Evolutionary conservation across 2,888 invertebrate species (phyloP).

Genomic region (Cosmopolites sordidus): DNA sequence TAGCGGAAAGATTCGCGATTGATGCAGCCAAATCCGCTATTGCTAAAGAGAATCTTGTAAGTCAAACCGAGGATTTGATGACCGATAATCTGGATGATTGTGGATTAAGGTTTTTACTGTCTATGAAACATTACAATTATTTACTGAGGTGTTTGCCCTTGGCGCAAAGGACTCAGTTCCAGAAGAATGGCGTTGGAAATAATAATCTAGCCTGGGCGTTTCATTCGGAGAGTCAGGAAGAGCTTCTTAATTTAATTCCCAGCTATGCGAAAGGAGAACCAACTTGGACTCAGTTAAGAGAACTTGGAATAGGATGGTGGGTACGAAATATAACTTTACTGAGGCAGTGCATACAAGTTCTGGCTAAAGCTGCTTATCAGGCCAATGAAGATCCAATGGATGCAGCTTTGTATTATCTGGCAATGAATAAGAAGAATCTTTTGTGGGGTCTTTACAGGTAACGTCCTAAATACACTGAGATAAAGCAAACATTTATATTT

Average conservation of each 20-base stretch:
- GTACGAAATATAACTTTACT: conserved; percentile 78
- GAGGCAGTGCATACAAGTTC: conserved; percentile 80
- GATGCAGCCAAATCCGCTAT: conserved; percentile 64
- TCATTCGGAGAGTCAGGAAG: conserved; percentile 97
- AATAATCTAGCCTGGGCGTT: conserved; percentile 98
- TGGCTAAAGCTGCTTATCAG: conserved; percentile 93
- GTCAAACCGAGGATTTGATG: conserved; percentile 54
- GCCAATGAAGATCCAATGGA: conserved; percentile 92
- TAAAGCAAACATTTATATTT: background rate
- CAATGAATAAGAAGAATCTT: conserved; percentile 96
- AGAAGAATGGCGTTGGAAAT: conserved; percentile 80
- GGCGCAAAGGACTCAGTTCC: conserved; percentile 79
- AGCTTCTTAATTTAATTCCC: conserved; percentile 84
- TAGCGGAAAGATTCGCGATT: conserved; percentile 75
- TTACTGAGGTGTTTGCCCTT: conserved; percentile 88
- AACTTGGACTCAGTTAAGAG: conserved; percentile 86
- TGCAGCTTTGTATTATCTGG: conserved; percentile 94
- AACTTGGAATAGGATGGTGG: conserved; percentile 96
- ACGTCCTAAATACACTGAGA: conserved; percentile 2
- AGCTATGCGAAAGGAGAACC: conserved; percentile 79
- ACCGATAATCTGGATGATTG: conserved; percentile 92
- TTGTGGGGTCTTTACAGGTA: conserved; percentile 85
- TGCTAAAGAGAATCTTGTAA: conserved; percentile 60
- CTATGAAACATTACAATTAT: conserved; percentile 97
- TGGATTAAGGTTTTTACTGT: conserved; percentile 89